Percentiles rank a stretch among this genome's conserved stretches.
Conservation (phyloP, 2,888 invertebrate species). For the Drosophila diplacantha region DNA sequence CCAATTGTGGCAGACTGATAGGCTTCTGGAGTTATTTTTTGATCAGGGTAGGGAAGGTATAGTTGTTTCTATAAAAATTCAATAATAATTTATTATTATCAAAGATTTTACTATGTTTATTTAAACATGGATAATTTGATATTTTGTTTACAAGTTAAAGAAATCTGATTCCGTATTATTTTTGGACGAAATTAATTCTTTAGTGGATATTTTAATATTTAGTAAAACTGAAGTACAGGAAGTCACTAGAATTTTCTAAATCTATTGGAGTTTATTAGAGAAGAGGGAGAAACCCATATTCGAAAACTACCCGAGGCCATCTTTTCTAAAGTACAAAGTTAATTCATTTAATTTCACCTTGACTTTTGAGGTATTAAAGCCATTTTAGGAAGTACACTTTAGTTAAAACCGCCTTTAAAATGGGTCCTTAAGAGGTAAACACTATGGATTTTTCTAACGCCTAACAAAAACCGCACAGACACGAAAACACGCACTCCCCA, state of each 20-base stretch:
- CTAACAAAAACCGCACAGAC: conserved; percentile 27
- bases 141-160: not conserved
- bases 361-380: not conserved
- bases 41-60: not conserved
- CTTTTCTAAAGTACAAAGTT: not conserved
- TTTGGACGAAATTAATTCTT: not conserved
- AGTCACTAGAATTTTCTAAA: not conserved
- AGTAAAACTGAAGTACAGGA: no score
- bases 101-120: not conserved
- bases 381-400: conserved; percentile 1
- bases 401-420: not conserved
- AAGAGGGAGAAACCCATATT: no score
- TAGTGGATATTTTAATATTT: not conserved
- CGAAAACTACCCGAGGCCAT: not conserved
- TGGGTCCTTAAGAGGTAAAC: not conserved
- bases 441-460: not conserved
- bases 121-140: not conserved
- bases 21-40: conserved; percentile 5
- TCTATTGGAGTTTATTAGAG: not conserved
- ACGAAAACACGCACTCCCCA: conserved; percentile 15
- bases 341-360: not conserved
- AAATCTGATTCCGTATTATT: not conserved
- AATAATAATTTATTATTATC: not conserved
- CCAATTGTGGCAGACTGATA: conserved; percentile 17
- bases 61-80: no score